Evolutionary conservation across 2,797 vertebrate species (phyloP).

Genomic region (Saxicola maurus): DNA sequence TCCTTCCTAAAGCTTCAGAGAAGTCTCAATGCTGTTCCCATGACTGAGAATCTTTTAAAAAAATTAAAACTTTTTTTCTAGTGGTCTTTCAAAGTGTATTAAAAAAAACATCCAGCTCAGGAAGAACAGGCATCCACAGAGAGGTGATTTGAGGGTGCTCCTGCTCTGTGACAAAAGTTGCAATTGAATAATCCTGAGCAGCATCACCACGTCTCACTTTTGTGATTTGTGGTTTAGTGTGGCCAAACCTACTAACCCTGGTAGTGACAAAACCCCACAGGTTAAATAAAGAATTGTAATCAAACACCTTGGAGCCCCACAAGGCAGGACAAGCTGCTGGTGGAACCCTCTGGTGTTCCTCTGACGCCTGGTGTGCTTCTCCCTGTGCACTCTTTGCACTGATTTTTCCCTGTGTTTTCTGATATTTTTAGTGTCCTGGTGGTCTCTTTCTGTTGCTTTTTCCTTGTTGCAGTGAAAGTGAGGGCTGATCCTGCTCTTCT

Average conservation of each 20-base stretch:
- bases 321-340: background rate
- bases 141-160: rapidly evolving
- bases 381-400: background rate
- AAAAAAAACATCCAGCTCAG: background rate
- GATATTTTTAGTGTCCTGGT: background rate
- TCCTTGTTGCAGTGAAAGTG: background rate
- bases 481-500: background rate
- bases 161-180: background rate
- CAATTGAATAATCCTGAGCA: background rate
- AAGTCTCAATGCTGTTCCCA: background rate
- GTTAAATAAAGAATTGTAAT: background rate
- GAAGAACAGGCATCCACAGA: background rate
- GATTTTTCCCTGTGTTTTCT: background rate
- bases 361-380: background rate
- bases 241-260: background rate
- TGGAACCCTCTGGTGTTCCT: background rate
- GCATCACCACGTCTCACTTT: rapidly evolving
- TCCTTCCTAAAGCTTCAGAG: background rate
- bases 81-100: background rate
- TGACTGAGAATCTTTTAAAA: background rate
- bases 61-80: background rate
- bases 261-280: background rate
- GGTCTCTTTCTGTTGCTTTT: background rate
- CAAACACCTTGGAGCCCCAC: rapidly evolving
- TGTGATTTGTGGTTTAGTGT: background rate